These are phyloP conservation scores for Chelon auratus DNA, from an alignment of 2,797 vertebrate species.

Conservation along the genomic window DNA sequence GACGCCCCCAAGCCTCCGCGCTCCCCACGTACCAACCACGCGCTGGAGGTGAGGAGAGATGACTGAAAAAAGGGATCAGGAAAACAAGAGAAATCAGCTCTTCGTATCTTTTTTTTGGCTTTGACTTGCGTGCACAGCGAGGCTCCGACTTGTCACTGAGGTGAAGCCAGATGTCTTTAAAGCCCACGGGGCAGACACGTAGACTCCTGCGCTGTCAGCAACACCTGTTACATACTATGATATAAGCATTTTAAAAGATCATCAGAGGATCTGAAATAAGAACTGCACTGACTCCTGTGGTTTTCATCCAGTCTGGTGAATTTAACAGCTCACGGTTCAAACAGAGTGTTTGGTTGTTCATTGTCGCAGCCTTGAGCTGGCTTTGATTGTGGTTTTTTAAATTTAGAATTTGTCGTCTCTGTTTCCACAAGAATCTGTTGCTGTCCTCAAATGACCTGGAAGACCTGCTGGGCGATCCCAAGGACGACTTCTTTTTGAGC, in stretches of 20 bases:
- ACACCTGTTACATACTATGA: conserved; percentile 11
- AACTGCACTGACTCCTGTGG: conserved; percentile 41
- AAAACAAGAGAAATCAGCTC: conserved; percentile 7
- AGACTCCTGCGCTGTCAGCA: conserved; percentile 46
- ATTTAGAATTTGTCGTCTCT: conserved; percentile 22
- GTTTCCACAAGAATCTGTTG: conserved; percentile 69
- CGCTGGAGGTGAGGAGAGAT: conserved; percentile 69
- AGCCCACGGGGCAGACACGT: conserved; percentile 45
- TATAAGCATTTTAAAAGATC: conserved; percentile 41
- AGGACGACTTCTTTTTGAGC: conserved; percentile 41
- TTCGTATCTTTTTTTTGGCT: not conserved
- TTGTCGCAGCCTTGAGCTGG: conserved; percentile 11
- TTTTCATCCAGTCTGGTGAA: conserved; percentile 55
- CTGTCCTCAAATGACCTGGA: conserved; percentile 84
- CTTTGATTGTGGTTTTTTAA: conserved; percentile 21
- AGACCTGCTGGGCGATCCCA: conserved; percentile 65
- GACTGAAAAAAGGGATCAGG: not conserved
- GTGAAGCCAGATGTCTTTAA: conserved; percentile 40
- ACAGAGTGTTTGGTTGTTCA: conserved; percentile 39
- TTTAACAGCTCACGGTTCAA: conserved; percentile 17
- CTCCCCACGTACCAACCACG: conserved; percentile 52
- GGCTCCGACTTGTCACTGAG: conserved; percentile 19
- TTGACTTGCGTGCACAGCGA: conserved; percentile 13
- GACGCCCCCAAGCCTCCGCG: conserved; percentile 62
- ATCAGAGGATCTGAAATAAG: conserved; percentile 33